Evolutionary conservation across 2,797 vertebrate species (phyloP).

Genomic region (Halcyon smyrnensis): DNA sequence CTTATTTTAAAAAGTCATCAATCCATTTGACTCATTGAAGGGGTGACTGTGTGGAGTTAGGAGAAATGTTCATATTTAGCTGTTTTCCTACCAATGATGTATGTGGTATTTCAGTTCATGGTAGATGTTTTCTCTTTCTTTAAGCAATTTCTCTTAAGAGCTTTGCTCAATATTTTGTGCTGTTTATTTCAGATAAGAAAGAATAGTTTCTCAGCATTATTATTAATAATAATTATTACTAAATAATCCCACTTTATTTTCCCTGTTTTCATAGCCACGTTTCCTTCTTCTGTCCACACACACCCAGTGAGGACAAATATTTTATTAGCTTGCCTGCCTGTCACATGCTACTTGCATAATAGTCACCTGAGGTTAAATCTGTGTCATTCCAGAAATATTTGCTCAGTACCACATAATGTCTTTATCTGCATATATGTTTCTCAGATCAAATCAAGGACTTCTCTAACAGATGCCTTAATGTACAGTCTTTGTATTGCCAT

Average conservation of each 20-base stretch:
- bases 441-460: background rate
- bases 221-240: background rate
- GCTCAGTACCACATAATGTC: background rate
- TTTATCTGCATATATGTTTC: background rate
- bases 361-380: background rate
- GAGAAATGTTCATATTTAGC: background rate
- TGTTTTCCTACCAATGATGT: constrained; percentile 16
- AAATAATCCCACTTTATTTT: background rate
- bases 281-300: background rate
- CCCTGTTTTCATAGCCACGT: background rate
- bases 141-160: background rate
- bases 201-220: background rate
- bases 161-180: background rate
- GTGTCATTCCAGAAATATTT: background rate
- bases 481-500: background rate
- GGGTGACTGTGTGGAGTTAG: background rate
- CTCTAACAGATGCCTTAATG: background rate
- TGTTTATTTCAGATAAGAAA: background rate
- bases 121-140: constrained; percentile 26
- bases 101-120: constrained; percentile 46
- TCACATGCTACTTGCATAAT: background rate
- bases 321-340: background rate
- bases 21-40: background rate
- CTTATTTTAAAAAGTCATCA: background rate
- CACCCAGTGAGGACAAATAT: background rate